Percentiles rank a stretch among this genome's conserved stretches.
Evolutionary conservation across 2,113 vertebrate genomes (phyloP).

Genomic region (Rhineura floridana): DNA sequence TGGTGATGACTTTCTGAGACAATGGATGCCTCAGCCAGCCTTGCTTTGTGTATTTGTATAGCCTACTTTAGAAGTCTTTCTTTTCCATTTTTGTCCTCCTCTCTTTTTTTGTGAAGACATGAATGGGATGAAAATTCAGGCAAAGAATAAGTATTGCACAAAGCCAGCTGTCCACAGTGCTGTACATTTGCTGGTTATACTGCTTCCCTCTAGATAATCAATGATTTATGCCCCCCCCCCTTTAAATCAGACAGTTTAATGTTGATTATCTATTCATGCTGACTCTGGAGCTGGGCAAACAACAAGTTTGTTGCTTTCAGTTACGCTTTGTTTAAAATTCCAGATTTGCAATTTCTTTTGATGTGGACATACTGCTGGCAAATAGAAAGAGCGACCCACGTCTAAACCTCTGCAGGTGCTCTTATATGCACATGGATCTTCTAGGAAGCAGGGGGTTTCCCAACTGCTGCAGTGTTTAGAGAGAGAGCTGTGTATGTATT

Average conservation of each 20-base stretch:
- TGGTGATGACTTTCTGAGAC: slow-evolving; percentile 73
- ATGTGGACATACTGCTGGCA: slow-evolving; percentile 14
- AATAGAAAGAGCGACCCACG: not conserved
- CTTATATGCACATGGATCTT: not conserved
- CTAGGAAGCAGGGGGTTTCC: not conserved
- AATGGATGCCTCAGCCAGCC: slow-evolving; percentile 71
- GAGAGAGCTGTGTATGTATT: not conserved
- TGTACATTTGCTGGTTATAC: slow-evolving; percentile 64
- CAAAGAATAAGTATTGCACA: slow-evolving; percentile 45
- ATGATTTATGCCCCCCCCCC: slow-evolving; percentile 56
- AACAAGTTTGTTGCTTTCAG: slow-evolving; percentile 38
- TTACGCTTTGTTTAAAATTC: slow-evolving; percentile 32
- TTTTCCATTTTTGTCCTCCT: not conserved
- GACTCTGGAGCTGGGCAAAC: slow-evolving; percentile 18
- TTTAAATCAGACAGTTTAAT: slow-evolving; percentile 66
- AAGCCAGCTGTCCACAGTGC: slow-evolving; percentile 70
- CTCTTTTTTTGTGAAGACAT: slow-evolving; percentile 47
- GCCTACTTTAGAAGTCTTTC: slow-evolving; percentile 32
- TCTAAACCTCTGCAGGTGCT: slow-evolving; percentile 29
- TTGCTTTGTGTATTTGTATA: slow-evolving; percentile 64
- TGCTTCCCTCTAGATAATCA: slow-evolving; percentile 62
- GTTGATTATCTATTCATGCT: slow-evolving; percentile 55
- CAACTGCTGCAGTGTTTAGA: not conserved
- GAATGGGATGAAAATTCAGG: slow-evolving; percentile 67
- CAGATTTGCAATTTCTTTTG: slow-evolving; percentile 36